Evolutionary conservation across 2,888 invertebrate species (phyloP).

Genomic region (Adelognathus sp.): DNA sequence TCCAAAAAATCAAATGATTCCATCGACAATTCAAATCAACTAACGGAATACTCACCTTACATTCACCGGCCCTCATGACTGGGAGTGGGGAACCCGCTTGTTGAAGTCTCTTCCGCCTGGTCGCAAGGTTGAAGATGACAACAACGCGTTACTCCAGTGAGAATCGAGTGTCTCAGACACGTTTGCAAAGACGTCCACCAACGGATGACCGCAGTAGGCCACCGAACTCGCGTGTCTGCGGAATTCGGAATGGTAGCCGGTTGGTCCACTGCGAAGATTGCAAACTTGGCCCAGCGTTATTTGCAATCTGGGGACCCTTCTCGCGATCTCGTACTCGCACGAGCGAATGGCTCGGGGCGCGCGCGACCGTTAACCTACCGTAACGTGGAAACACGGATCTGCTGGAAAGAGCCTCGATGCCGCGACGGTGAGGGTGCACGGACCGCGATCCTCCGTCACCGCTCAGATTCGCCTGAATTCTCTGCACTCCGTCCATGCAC

Average conservation of each 20-base stretch:
- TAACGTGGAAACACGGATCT: conserved; percentile 37
- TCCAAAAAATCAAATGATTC: too few relatives aligned
- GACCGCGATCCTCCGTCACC: conserved; percentile 16
- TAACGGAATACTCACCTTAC: too few relatives aligned
- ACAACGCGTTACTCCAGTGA: neutral
- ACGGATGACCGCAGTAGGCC: neutral
- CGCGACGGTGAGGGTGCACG: conserved; percentile 32
- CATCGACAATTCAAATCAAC: too few relatives aligned
- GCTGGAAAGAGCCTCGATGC: conserved; percentile 7
- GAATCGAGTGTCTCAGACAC: neutral
- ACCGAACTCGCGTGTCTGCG: conserved; percentile 24
- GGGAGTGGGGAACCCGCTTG: too few relatives aligned
- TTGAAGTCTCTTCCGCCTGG: too few relatives aligned
- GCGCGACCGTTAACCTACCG: conserved; percentile 65
- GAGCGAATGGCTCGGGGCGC: conserved; percentile 63
- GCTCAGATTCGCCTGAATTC: conserved; percentile 34
- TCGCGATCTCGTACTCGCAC: conserved; percentile 26
- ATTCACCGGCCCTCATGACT: too few relatives aligned
- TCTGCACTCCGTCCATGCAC: neutral
- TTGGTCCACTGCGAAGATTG: neutral
- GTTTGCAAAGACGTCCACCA: neutral
- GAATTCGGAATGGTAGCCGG: conserved; percentile 16
- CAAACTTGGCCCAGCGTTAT: conserved; percentile 37
- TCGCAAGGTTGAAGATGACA: neutral
- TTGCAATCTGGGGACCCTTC: conserved; percentile 50